Percentiles rank a stretch among this genome's conserved stretches.
These are phyloP conservation scores for Channa striata DNA, from an alignment of 2,797 vertebrate species.

Conservation along the genomic window DNA sequence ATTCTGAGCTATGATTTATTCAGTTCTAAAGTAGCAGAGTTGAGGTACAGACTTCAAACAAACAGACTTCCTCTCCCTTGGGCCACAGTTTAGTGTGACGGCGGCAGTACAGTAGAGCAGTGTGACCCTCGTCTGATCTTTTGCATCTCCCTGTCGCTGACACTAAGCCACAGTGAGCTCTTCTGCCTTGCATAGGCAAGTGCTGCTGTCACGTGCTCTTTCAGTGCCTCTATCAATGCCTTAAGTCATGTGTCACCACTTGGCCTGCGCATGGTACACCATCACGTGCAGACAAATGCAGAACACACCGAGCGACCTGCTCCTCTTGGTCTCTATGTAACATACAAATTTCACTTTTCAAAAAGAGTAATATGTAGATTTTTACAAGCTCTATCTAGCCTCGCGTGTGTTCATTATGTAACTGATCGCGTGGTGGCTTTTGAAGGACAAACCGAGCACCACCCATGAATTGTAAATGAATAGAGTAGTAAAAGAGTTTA, in stretches of 20 bases:
- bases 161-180: constrained; percentile 64
- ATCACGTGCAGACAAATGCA: constrained; percentile 49
- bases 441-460: constrained; percentile 40
- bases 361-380: constrained; percentile 32
- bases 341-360: not conserved
- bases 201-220: constrained; percentile 76
- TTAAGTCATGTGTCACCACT: constrained; percentile 78
- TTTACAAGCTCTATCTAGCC: constrained; percentile 30
- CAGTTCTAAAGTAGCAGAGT: constrained; percentile 61
- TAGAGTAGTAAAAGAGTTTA: constrained; percentile 26
- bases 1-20: constrained; percentile 49
- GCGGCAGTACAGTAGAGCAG: constrained; percentile 45
- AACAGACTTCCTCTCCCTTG: constrained; percentile 21
- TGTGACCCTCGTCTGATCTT: constrained; percentile 45
- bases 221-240: constrained; percentile 84
- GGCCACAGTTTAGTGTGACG: constrained; percentile 31
- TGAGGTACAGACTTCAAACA: constrained; percentile 46
- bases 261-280: constrained; percentile 53
- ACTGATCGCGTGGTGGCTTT: constrained; percentile 48
- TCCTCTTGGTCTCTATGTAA: constrained; percentile 24
- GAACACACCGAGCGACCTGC: constrained; percentile 25
- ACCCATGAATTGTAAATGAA: constrained; percentile 42
- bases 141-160: constrained; percentile 48
- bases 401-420: constrained; percentile 39
- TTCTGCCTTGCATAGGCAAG: constrained; percentile 61